Evolutionary conservation across 1,140 invertebrate species (phyloP).

Genomic region (Maniola jurtina): DNA sequence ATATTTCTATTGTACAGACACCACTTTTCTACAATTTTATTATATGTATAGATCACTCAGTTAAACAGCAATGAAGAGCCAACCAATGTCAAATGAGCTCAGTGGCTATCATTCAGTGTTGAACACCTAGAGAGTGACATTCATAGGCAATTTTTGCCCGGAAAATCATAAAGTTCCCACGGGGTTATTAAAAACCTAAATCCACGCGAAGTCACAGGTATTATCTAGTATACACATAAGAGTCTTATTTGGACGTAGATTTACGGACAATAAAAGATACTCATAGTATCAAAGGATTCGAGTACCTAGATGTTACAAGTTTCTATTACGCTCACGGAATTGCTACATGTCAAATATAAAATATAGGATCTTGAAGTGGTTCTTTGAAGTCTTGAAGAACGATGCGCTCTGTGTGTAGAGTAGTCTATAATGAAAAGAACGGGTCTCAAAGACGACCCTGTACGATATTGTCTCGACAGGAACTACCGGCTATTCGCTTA

Average conservation of each 20-base stretch:
- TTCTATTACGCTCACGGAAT: not conserved
- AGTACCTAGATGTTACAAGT: not conserved
- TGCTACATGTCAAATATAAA: not conserved
- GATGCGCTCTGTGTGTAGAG: not conserved
- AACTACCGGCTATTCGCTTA: slow-evolving; percentile 11
- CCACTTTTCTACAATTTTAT: no score
- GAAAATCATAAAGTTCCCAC: no score
- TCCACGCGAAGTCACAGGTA: no score
- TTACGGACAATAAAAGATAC: not conserved
- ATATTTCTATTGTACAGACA: no score
- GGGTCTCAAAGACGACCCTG: slow-evolving; percentile 26
- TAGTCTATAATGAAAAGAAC: slow-evolving; percentile 14
- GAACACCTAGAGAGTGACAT: no score
- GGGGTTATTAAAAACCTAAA: no score
- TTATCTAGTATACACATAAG: no score
- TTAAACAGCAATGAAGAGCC: no score
- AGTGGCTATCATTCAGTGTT: no score
- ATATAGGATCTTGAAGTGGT: not conserved
- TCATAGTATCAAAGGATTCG: not conserved
- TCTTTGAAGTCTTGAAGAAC: not conserved
- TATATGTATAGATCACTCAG: no score
- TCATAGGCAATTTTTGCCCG: not conserved
- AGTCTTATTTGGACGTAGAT: not conserved
- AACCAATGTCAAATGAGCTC: no score
- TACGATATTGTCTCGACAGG: slow-evolving; percentile 24